These are phyloP conservation scores for Zenarchopterus dispar DNA, from an alignment of 2,797 vertebrate genomes.

Conservation along the genomic window DNA sequence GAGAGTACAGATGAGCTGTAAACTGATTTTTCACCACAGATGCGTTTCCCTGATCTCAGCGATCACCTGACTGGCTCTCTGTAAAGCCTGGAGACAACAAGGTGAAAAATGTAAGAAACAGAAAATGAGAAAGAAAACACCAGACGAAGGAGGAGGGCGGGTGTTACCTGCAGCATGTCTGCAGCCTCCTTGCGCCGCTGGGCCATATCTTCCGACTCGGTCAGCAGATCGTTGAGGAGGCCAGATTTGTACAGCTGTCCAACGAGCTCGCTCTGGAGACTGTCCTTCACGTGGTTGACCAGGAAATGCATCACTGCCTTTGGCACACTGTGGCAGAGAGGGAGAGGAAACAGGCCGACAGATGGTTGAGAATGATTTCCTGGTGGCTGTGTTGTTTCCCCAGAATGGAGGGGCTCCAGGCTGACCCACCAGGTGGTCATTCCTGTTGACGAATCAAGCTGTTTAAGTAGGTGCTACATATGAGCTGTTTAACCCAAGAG, in stretches of 20 bases:
- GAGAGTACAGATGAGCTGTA: conserved; percentile 16
- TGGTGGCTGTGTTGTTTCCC: conserved; percentile 12
- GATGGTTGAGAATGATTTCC: conserved; percentile 14
- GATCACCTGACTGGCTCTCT: conserved; percentile 96
- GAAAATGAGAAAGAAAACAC: background rate
- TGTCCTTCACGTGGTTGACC: conserved; percentile 98
- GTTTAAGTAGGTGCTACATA: no score
- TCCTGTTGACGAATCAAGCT: no score
- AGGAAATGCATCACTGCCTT: conserved; percentile 99
- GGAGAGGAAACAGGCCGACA: conserved; percentile 24
- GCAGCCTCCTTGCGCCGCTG: conserved; percentile 97
- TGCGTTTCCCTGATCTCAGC: conserved; percentile 98
- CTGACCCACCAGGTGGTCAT: no score
- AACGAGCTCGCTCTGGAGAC: conserved; percentile 97
- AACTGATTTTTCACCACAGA: conserved; percentile 88
- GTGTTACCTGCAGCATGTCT: conserved; percentile 93
- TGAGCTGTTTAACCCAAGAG: no score
- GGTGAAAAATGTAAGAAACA: background rate
- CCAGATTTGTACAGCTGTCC: conserved; percentile 96
- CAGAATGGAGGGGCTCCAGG: no score
- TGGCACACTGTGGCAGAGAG: conserved; percentile 86
- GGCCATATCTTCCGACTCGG: conserved; percentile 98
- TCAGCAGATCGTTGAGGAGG: conserved; percentile 93
- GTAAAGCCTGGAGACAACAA: conserved; percentile 85
- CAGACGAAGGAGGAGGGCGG: background rate